Evolutionary conservation across 2,888 invertebrate genomes (phyloP).

Genomic region (Coleophora flavipennella): DNA sequence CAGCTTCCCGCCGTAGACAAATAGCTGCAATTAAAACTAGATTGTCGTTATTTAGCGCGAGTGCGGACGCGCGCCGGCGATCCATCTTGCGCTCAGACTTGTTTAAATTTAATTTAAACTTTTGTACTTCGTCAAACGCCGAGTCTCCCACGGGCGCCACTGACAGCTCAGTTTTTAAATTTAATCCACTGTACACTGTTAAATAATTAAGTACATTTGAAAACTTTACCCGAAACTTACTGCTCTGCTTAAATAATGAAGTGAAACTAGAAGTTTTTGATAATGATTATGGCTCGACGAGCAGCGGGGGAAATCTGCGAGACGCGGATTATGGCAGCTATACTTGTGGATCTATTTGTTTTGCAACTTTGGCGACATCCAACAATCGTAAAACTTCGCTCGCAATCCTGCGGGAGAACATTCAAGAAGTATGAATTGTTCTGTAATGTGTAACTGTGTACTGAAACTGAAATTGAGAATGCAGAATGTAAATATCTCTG

Average conservation of each 20-base stretch:
- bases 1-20: slow-evolving; percentile 31
- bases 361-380: slow-evolving; percentile 18
- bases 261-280: slow-evolving; percentile 32
- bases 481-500: slow-evolving; percentile 15
- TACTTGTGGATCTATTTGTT: slow-evolving; percentile 21
- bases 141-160: slow-evolving; percentile 18
- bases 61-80: slow-evolving; percentile 27
- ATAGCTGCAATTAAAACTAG: slow-evolving; percentile 47
- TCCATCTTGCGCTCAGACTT: slow-evolving; percentile 33
- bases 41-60: slow-evolving; percentile 45
- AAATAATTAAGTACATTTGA: slow-evolving; percentile 30
- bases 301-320: slow-evolving; percentile 50
- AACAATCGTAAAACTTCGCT: slow-evolving; percentile 24
- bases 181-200: slow-evolving; percentile 39
- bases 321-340: slow-evolving; percentile 13
- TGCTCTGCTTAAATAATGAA: slow-evolving; percentile 24
- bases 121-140: slow-evolving; percentile 46
- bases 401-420: background rate
- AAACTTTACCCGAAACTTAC: slow-evolving; percentile 21
- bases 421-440: no score
- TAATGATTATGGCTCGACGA: slow-evolving; percentile 35
- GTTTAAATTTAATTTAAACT: slow-evolving; percentile 57
- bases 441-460: no score
- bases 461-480: slow-evolving; percentile 10
- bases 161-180: slow-evolving; percentile 42